Evolutionary conservation across 2,797 vertebrate genomes (phyloP), one percentile per base, ranked within the genome.

Genomic region (Sebastes kiyomatsui): DNA sequence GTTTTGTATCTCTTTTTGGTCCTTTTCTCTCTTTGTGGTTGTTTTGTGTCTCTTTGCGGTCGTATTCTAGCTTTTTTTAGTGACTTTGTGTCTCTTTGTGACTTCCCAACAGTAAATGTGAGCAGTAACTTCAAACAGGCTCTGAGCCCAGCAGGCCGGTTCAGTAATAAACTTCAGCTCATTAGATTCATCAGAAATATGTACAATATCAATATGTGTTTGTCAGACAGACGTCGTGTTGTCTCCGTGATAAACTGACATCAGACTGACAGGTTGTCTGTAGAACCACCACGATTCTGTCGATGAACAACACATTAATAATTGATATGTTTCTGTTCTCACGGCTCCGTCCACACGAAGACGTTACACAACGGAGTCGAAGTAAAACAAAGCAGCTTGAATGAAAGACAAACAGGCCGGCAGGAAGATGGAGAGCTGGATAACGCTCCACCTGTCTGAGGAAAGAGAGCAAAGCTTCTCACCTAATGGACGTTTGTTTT

Each of bases 401-500:
- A n/a, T 52, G 67, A 42, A 82, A 86, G 60, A 2, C 70, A 83
- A 90, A 86, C 67, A 82, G 67, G 62, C 54, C 38, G 18, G 46
- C 27, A 23, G 72, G 75, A 79, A 73, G 75, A 85, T 73, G 82
- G 33, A 67, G 35, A 56, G 70, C 69, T 4, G 38, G 88, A 90
- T 86, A 67, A 25, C 23, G 25, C 66, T 72, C 49, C 90, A 87
- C 87, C 85, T 90, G 87, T 65, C 62, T 59, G 62, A 79, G 49
- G 71, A 80, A 80, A 70, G 75, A 76, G 33, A 20, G 67, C n/a
- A 67, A 55, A 78, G 83, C 85, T 65, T 11, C 27, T 72, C 22
- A 18, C 65, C 27, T 77, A 75, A 81, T 78, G 67, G 72, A 3
- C 8, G 58, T 84, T 90, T 88, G 83, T 87, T 91, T 74, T 76